These are phyloP conservation scores for Hydrozoanthus tunicans DNA, from an alignment of 64 coral and sea anemone species.

Conservation along the genomic window DNA sequence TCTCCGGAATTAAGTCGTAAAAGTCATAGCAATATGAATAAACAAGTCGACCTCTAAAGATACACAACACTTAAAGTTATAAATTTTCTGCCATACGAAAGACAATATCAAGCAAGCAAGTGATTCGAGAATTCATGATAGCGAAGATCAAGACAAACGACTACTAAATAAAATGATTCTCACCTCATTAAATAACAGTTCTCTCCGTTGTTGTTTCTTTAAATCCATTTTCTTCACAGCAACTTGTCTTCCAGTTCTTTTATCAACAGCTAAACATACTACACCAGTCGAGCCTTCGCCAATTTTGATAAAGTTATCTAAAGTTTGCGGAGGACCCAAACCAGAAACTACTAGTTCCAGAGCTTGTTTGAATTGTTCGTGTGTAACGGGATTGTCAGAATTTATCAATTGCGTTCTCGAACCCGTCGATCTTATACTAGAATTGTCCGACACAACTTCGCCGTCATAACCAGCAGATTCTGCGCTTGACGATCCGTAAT, in stretches of 20 bases:
- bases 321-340: conserved; percentile 64
- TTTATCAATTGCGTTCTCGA: conserved; percentile 93
- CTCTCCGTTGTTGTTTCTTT: conserved; percentile 93
- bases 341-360: conserved; percentile 88
- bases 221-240: conserved; percentile 99
- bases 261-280: conserved; percentile 92
- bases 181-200: conserved; percentile 98
- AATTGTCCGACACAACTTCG: conserved; percentile 63
- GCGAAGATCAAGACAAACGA: background rate
- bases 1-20: too few species aligned
- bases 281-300: conserved; percentile 97
- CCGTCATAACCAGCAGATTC: conserved; percentile 60
- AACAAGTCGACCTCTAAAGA: background rate
- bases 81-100: background rate
- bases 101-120: background rate
- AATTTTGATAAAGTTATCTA: conserved; percentile 99
- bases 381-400: conserved; percentile 85
- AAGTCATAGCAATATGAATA: too few species aligned
- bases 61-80: background rate
- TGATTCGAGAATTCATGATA: background rate
- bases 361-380: conserved; percentile 90
- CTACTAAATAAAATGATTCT: conserved; percentile 14
- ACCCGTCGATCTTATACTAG: conserved; percentile 28
- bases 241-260: conserved; percentile 89
- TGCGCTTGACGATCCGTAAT: conserved; percentile 93